Conservation (phyloP, 2,797 vertebrate species). For the Setipinna tenuifilis region DNA sequence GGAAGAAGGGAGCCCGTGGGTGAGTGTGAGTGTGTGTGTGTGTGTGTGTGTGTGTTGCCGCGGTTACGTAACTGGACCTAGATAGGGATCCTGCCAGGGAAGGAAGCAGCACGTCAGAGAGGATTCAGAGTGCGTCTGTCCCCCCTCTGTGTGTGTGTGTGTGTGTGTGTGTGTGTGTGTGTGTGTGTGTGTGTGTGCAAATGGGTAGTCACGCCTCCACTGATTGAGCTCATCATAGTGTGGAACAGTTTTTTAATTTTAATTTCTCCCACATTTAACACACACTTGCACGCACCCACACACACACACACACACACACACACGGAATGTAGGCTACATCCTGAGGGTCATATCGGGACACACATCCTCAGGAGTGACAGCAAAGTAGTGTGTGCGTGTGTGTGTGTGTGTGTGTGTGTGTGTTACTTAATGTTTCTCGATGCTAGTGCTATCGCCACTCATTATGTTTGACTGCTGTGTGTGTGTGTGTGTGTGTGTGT, state of each 20-base stretch:
- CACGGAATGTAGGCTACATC: neutral
- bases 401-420: neutral
- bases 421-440: neutral
- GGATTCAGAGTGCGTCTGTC: neutral
- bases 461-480: neutral
- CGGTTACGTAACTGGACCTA: neutral
- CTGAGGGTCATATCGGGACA: neutral
- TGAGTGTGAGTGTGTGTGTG: too few species aligned
- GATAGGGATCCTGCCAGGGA: neutral
- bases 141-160: neutral
- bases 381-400: neutral
- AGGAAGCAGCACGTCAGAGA: neutral
- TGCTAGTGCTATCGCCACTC: neutral
- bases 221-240: conserved; percentile 11
- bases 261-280: neutral
- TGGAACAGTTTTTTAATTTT: too few species aligned
- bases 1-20: too few species aligned
- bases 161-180: neutral
- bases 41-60: neutral
- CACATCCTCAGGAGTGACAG: neutral
- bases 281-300: conserved; percentile 2
- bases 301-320: neutral
- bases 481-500: neutral
- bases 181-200: neutral
- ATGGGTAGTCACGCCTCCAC: neutral